Base-by-base conservation (phyloP, 2,888 invertebrate species). In the Melanotus villosus region DNA sequence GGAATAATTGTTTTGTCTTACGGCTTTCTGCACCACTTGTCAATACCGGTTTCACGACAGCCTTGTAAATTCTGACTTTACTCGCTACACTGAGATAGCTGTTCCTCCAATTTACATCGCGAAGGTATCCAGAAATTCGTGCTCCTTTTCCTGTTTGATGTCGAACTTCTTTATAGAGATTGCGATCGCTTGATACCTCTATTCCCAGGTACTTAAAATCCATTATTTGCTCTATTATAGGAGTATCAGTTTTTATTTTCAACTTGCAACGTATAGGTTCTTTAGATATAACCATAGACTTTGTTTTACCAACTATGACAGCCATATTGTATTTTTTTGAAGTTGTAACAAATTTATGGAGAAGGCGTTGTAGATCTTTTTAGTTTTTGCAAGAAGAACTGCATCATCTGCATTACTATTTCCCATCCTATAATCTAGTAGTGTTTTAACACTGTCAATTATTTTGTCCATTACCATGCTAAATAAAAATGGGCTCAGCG, bases 381-480 rank as follows among this genome's bases (percentile, higher is more conserved):
- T 30, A 19, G 26, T 14, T 3, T 52, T 30, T 9, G 52, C 52
- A 14, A 52, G 2, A 2, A 52, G 12, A 14, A 52, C 14, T 5
- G 52, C 52, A 30, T 52, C 52, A 14, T 52, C 32, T 12, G 32
- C 52, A 30, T 26, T 30, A 21, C 18, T 30, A 6, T 52, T 26
- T 14, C 30, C 47, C 47, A 21, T 47, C 14, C 14, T 47, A 16
- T 21, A 21, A n/a, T 21, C 47, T 9, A 9, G n/a, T 23, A 47
- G 19, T 30, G 1, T 2, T 16, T 19, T 54, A 2, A 54, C 14
- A 9, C 30, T 12, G 10, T 41, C 18, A 3, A 45, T 59, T 43
- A 43, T 26, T 59, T 43, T 14, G 10, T 43, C 59, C 45, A 59
- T 59, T 3, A 59, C 21, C 12, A 59, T 12, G 19, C 43, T 59